Evolutionary conservation across 2,797 vertebrate genomes (phyloP).

Genomic region (Babyrousa celebensis): DNA sequence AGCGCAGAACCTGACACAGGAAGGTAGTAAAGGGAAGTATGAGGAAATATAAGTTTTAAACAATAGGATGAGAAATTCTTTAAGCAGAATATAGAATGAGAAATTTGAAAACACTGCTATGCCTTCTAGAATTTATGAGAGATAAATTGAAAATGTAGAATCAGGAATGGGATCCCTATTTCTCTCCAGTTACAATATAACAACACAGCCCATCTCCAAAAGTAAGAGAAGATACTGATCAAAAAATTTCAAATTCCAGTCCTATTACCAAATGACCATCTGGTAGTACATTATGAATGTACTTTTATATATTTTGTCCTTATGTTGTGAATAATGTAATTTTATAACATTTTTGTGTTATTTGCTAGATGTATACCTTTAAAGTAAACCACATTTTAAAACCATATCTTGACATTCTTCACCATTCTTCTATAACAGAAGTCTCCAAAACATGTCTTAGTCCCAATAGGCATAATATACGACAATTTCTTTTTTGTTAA

Average conservation of each 20-base stretch:
- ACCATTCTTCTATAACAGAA: not conserved
- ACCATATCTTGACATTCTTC: not conserved
- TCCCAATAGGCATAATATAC: not conserved
- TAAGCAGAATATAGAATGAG: not conserved
- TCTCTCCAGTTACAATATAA: not conserved
- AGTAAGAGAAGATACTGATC: not conserved
- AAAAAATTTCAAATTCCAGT: not conserved
- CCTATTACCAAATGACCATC: not conserved
- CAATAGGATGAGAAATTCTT: not conserved
- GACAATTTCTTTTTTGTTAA: not conserved
- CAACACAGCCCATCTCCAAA: not conserved
- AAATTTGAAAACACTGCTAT: constrained; percentile 1
- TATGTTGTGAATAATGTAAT: not conserved
- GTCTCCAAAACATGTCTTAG: not conserved
- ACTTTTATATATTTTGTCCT: not conserved
- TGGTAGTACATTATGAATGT: not conserved
- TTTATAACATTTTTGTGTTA: constrained; percentile 47
- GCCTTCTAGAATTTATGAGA: not conserved
- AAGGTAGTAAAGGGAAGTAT: not conserved
- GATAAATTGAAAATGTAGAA: not conserved
- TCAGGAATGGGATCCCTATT: not conserved
- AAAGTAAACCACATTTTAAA: not conserved
- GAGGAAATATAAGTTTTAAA: not conserved
- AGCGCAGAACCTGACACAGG: not conserved
- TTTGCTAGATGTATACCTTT: not conserved